These are phyloP conservation scores for Platygyra sinensis DNA, from an alignment of 64 coral and sea anemone genomes.

Conservation along the genomic window DNA sequence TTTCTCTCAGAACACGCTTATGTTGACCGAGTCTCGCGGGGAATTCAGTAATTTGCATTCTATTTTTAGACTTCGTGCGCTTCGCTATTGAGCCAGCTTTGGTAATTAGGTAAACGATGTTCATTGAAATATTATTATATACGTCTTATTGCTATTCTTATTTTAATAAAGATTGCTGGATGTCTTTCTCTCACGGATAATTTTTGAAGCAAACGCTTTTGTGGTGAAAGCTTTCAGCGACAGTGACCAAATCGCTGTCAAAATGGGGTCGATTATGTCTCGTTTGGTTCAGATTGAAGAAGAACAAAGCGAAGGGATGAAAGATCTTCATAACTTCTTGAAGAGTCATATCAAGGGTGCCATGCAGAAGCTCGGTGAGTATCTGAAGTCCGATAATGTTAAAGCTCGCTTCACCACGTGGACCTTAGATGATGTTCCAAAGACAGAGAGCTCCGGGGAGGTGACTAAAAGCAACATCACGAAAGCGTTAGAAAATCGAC, in stretches of 20 bases:
- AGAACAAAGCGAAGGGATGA: background rate
- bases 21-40: too few species aligned
- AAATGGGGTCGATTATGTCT: background rate
- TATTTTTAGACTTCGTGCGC: too few species aligned
- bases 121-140: too few species aligned
- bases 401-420: background rate
- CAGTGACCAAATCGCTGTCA: background rate
- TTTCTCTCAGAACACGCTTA: too few species aligned
- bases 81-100: too few species aligned
- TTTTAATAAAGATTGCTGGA: background rate
- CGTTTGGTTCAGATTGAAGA: background rate
- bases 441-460: background rate
- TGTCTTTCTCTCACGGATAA: background rate
- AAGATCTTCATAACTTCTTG: background rate
- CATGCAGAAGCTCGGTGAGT: background rate
- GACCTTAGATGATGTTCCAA: conserved; percentile 28
- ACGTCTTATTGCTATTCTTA: too few species aligned
- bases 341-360: accelerated
- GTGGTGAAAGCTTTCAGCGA: background rate
- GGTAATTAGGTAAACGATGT: too few species aligned
- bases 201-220: background rate
- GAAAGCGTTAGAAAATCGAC: background rate
- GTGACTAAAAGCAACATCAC: background rate
- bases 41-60: too few species aligned
- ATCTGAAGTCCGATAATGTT: conserved; percentile 14